Conservation (phyloP, 2,888 invertebrate genomes). For the Nephrotoma flavescens region DNA sequence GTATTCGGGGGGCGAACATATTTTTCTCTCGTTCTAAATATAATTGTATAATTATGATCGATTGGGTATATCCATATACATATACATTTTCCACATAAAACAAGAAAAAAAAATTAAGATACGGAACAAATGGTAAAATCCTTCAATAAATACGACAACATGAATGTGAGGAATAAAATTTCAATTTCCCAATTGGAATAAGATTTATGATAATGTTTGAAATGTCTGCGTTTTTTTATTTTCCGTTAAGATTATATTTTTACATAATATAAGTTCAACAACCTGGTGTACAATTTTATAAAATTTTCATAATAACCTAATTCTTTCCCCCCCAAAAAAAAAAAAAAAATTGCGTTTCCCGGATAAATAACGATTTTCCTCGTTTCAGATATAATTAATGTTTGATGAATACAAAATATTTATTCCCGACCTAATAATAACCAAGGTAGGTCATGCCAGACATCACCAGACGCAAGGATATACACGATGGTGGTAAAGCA, state of each 20-base stretch:
- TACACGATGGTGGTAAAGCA: background rate
- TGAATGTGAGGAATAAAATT: background rate
- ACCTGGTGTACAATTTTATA: background rate
- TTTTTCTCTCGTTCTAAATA: background rate
- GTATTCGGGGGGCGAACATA: background rate
- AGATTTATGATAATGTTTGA: background rate
- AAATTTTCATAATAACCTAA: background rate
- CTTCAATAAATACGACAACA: background rate
- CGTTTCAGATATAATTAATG: background rate
- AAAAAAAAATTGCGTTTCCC: background rate
- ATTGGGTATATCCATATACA: background rate
- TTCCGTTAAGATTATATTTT: background rate
- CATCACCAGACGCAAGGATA: background rate
- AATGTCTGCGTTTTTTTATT: background rate
- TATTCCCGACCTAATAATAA: conserved; percentile 1
- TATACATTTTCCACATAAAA: background rate
- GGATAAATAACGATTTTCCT: background rate
- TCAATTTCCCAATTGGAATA: background rate
- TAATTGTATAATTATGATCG: background rate
- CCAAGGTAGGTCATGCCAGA: conserved; percentile 1
- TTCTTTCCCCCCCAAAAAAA: background rate
- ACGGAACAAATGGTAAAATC: background rate
- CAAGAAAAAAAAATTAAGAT: background rate
- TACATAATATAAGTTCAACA: background rate
- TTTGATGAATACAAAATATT: background rate